Base-by-base conservation (phyloP, 2,113 vertebrate species). In the Collichthys lucidus region DNA sequence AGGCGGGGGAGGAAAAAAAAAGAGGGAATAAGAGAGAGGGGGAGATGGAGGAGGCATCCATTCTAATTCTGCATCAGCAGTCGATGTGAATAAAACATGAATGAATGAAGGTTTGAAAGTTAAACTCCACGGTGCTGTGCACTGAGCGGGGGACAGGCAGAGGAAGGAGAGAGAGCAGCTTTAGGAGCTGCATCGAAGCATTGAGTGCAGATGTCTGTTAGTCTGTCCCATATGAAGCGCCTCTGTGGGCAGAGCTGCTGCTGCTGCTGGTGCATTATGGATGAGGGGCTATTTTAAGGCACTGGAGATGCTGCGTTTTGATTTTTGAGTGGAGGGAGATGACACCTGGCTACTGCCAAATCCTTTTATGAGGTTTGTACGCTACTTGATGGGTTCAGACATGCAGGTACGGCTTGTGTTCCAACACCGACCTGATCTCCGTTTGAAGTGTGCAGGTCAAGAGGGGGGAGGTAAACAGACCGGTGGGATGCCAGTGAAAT, bases 71-170 rank as follows among this genome's bases (percentile, higher is more conserved):
- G 87, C 85, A 84, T 92, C 84, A 94, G 92, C 86, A 79, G 68
- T 83, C 60, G 70, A 86, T 86, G 92, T 93, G 91, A 93, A 94
- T 94, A 92, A 95, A 95, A 94, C 92, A 94, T 93, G 91, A 94
- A 88, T 79, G 88, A 86, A 88, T 47, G 74, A 83, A 85, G 83
- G 85, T 87, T 91, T 89, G 69, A 85, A 91, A 91, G 82, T 87
- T 90, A 90, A 88, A 88, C 90, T 86, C 85, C 79, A 79, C 31
- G 65, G 72, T 79, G 60, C 82, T 83, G 61, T 69, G 86, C 72
- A 29, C 19, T 62, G 76, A 92, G 70, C 49, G 7, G 35, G 17
- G 79, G 67, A n/a, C 79, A 67, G 56, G 66, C 61, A 70, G 74
- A 66, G 50, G 62, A 55, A 67, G n/a, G 22, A 69, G 44, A 20